These are phyloP conservation scores for Hoplias malabaricus DNA, from an alignment of 2,113 vertebrate species.

Conservation along the genomic window DNA sequence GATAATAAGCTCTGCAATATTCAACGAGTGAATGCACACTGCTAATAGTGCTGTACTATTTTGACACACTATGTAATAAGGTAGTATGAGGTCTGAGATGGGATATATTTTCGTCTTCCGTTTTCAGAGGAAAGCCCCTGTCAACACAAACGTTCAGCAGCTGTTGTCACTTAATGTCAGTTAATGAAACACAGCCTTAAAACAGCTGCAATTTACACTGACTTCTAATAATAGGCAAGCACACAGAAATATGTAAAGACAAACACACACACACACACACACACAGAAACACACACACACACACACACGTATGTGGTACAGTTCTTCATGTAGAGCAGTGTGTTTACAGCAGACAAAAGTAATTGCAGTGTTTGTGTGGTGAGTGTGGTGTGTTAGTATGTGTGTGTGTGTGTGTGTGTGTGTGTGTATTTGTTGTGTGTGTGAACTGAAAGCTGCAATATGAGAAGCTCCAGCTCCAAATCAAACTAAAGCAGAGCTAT, in stretches of 20 bases:
- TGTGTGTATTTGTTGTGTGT: too few relatives aligned
- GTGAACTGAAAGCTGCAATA: constrained; percentile 38
- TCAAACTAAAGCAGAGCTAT: constrained; percentile 37
- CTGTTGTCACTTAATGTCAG: not conserved
- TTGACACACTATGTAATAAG: too few relatives aligned
- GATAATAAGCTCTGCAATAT: too few relatives aligned
- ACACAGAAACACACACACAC: not conserved
- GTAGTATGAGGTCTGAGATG: too few relatives aligned
- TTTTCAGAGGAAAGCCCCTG: too few relatives aligned
- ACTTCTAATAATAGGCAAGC: constrained; percentile 27
- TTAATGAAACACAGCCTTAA: not conserved
- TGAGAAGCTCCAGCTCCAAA: constrained; percentile 28
- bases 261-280: constrained; percentile 5
- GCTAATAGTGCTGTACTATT: too few relatives aligned
- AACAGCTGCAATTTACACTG: constrained; percentile 20
- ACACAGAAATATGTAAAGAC: constrained; percentile 16
- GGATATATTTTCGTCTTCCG: too few relatives aligned
- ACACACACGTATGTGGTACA: not conserved
- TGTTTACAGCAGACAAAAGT: constrained; percentile 16
- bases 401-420: too few relatives aligned
- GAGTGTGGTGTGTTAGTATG: too few relatives aligned
- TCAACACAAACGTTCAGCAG: too few relatives aligned
- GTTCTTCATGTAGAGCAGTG: not conserved
- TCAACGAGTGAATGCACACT: too few relatives aligned
- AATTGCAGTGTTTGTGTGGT: constrained; percentile 17